Evolutionary conservation across 2,888 invertebrate genomes (phyloP).

Genomic region (Agonopterix heracliana): DNA sequence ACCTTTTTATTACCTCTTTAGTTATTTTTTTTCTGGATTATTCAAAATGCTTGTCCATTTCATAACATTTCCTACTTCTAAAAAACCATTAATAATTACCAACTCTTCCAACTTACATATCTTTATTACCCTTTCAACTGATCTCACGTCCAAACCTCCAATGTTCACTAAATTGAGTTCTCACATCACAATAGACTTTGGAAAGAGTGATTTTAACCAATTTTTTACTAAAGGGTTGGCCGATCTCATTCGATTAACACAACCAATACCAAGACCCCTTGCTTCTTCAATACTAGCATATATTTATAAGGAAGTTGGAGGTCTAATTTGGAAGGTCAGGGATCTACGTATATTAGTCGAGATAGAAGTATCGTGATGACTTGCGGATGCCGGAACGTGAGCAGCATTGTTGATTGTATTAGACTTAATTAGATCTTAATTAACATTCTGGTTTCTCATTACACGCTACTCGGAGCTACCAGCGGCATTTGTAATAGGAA

Average conservation of each 20-base stretch:
- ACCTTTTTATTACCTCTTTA: too few relatives aligned
- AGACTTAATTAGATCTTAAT: constrained; percentile 76
- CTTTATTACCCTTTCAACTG: constrained; percentile 57
- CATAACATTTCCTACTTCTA: not conserved
- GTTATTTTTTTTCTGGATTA: too few relatives aligned
- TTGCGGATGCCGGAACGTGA: constrained; percentile 70
- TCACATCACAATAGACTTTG: constrained; percentile 68
- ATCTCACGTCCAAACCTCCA: constrained; percentile 44
- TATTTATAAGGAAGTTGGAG: too few relatives aligned
- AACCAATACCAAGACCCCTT: constrained; percentile 40
- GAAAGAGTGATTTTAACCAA: constrained; percentile 64
- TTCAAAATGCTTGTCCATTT: not conserved
- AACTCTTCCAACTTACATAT: constrained; percentile 34
- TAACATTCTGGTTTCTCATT: constrained; percentile 76
- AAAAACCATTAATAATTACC: not conserved
- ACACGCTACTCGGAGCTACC: constrained; percentile 71
- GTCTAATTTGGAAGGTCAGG: constrained; percentile 37
- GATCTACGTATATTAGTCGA: constrained; percentile 41
- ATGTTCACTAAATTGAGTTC: constrained; percentile 70
- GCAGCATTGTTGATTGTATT: constrained; percentile 76
- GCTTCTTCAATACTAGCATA: too few relatives aligned
- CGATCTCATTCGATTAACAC: constrained; percentile 71
- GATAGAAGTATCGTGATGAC: constrained; percentile 59
- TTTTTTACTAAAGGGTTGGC: constrained; percentile 74
- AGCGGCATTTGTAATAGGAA: constrained; percentile 62